phyloP scores from a whole-genome alignment of 2,888 invertebrate species.

The Aphidoletes aphidimyza region DNA sequence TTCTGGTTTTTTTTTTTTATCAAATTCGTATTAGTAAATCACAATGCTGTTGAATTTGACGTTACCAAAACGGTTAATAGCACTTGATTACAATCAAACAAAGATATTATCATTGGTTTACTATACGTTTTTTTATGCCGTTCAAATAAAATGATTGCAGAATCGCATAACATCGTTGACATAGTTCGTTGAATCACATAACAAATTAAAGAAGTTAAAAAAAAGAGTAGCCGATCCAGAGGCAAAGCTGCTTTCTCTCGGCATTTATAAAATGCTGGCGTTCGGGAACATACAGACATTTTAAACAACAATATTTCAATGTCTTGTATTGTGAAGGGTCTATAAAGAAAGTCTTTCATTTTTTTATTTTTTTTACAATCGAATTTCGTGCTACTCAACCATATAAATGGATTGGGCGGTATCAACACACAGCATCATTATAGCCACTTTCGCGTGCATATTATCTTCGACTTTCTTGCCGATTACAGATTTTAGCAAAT shows the following conservation, averaged over 20 bases:
- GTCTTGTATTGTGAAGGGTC: conserved; percentile 10
- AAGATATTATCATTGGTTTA: background rate
- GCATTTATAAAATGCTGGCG: background rate
- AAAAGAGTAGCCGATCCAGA: background rate
- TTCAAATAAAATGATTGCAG: too few relatives aligned
- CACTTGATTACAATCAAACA: background rate
- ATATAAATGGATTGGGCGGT: background rate
- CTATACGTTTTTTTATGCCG: too few relatives aligned
- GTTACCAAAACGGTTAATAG: too few relatives aligned
- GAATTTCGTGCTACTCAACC: conserved; percentile 28
- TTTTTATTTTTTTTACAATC: background rate
- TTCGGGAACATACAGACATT: background rate
- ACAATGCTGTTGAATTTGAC: background rate
- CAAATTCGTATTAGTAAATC: background rate
- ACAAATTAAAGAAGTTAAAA: background rate
- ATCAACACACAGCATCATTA: background rate
- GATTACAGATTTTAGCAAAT: background rate
- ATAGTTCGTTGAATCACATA: background rate
- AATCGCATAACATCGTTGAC: too few relatives aligned
- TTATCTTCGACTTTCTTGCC: background rate
- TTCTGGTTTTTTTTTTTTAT: background rate
- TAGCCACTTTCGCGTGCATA: background rate
- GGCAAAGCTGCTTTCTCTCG: conserved; percentile 28
- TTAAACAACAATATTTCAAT: too few relatives aligned
- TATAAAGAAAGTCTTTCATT: conserved; percentile 13